Evolutionary conservation across 2,888 invertebrate genomes (phyloP), one percentile per base, ranked within the genome.

Genomic region (Tetramorium bicarinatum): DNA sequence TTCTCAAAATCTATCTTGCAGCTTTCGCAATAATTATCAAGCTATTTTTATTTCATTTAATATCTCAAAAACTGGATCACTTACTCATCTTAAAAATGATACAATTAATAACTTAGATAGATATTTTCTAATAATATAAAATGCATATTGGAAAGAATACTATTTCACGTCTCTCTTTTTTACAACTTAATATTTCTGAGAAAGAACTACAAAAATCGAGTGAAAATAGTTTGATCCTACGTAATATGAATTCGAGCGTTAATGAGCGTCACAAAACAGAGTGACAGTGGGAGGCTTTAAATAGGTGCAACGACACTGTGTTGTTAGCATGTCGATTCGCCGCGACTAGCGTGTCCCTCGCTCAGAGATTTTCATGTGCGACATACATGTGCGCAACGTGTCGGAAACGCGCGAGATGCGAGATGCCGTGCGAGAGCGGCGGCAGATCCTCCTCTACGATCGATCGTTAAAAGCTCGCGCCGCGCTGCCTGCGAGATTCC

Each of bases 401-500:
- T 47, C 49, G 25, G 38, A 69, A 74, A 59, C 56, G 54, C 54
- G 54, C 38, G 79, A 64, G 82, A 79, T 6, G 34, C 38, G 29
- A 34, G 29, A 34, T 34, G 49, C 25, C 25, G 44, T 47, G 8
- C 41, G 44, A 62, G 54, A 21, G 34, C 29, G 29, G 54, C 72
- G 59, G 64, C n/a, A 44, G 72, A 79, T 79, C 59, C 59, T 79
- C 67, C 44, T 9, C 18, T 29, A 44, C 44, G 90, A 90, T 90
- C 90, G 90, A 90, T 90, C 90, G 87, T 85, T 87, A 87, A 83
- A 44, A 71, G 76, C 21, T 80, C 77, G 83, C 72, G 72, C 79
- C 71, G 86, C 72, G 72, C 79, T 66, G 86, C 84, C 86, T 87
- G 84, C 83, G 90, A 59, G 79, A 87, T 91, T 89, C 90, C 88